Evolutionary conservation across 2,888 invertebrate species (phyloP), one percentile per base, ranked within the genome.

Genomic region (Drosophila glabriapex): DNA sequence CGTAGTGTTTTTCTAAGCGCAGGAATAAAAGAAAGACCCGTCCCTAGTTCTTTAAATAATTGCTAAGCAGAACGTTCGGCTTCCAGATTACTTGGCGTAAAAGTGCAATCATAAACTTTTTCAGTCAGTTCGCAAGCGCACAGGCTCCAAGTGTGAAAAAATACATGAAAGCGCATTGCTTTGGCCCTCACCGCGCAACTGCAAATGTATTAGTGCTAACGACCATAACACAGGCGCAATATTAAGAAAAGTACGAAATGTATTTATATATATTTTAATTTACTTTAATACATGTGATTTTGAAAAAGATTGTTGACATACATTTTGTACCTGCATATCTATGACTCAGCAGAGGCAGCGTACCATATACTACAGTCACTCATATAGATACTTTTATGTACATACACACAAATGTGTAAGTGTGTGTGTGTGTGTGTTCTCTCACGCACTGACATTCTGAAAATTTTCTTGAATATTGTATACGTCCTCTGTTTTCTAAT

Each of bases 151-250:
- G 77, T 78, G 75, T 63, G 16, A 46, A 53, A 54, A 52, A 58
- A 70, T 63, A 49, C 19, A 79, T 49, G 54, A 72, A 61, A 64
- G 50, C n/a, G 55, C 43, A 66, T 37, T 60, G 46, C 28, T 35
- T 61, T 14, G 43, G 43, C 9, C 29, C 14, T 54, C 50, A 78
- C 31, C 63, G 77, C 80, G 77, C 69, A 73, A 59, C 67, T 80
- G 76, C 79, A 77, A 69, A 28, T 77, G 80, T 77, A 70, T 79
- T 68, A 62, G 67, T 70, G 49, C 22, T 29, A 60, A 29, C 55
- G 12, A 52, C 46, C 35, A 56, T 33, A 22, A 62, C 41, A 73
- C 52, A 59, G 31, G 29, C 53, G 49, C 49, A 55, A 60, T 28
- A 54, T 49, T 39, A 53, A 60, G 39, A 58, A 54, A 28, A 50